Base-by-base conservation (phyloP, 1,140 invertebrate species). In the Trachymyrmex septentrionalis region DNA sequence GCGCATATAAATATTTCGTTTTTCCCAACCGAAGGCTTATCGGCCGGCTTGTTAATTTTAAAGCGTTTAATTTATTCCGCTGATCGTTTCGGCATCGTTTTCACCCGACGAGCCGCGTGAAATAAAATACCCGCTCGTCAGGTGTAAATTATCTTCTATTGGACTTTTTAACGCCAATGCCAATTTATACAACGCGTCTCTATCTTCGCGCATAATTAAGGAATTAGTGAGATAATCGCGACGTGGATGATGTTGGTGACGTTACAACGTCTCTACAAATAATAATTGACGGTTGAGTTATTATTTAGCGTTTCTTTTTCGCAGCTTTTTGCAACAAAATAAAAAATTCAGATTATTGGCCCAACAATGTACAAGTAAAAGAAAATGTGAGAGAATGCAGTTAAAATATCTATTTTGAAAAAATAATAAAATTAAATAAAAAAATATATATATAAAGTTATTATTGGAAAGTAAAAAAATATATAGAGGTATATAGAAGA, bases 21-120 rank as follows among this genome's bases (percentile, higher is more conserved):
- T 88, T 38, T 34, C 14, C 88, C 88, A 27, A 55, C 66, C 90
- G 61, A 88, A 64, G 82, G 77, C 76, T 91, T 90, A 91, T 90
- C 90, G 82, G 82, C 34, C 30, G 77, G 76, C 88, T 88, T 90
- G 88, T 88, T 91, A 69, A 88, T 86, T 91, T 86, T 61, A 59
- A 86, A 67, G 67, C 55, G 82, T 66, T 66, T 81, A 90, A 90
- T 90, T 90, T 90, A 90, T 90, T 90, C 82, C 48, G 34, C 21
- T 7, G 61, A 10, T 30, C 57, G 76, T 38, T 3, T 53, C 24
- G 12, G 27, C 67, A 57, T 3, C 82, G 59, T 69, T 59, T 69
- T 21, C 55, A 30, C 59, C 59, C 50, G 53, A 64, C 38, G 30
- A 30, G 61, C 27, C 72, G 77, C 27, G 73, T 55, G 38, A 85